Conservation (phyloP, 2,888 invertebrate species). For the Stegana nigrithorax region DNA sequence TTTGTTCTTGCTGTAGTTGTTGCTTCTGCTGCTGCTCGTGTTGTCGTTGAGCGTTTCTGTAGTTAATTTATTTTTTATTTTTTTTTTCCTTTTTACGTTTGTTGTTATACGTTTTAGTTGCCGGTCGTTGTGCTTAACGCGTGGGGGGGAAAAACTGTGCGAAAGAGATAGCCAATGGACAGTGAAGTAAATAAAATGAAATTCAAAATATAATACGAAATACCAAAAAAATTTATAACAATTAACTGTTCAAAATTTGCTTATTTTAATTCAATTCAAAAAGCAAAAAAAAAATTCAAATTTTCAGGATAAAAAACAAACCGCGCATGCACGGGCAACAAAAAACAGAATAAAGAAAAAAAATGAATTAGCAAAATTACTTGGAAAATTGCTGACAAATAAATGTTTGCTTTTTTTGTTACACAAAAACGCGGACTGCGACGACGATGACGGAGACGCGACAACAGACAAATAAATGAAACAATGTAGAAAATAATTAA, state of each 20-base stretch:
- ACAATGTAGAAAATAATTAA: not conserved
- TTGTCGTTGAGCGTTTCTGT: slow-evolving; percentile 20
- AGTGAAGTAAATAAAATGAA: no score
- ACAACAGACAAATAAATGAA: slow-evolving; percentile 27
- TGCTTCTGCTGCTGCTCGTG: not conserved
- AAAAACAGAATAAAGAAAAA: not conserved
- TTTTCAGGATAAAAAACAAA: not conserved
- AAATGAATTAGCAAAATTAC: slow-evolving; percentile 2
- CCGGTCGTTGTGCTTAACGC: no score
- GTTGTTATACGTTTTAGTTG: no score
- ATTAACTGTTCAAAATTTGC: not conserved
- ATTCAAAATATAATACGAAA: no score
- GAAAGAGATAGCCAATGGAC: no score
- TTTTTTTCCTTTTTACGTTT: not conserved
- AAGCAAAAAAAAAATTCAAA: not conserved
- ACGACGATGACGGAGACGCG: not conserved
- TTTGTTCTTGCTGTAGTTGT: not conserved
- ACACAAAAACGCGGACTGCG: slow-evolving; percentile 7
- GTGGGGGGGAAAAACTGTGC: not conserved
- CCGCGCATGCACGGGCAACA: not conserved
- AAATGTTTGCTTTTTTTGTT: not conserved
- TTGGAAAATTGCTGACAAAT: not conserved
- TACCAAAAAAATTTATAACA: not conserved
- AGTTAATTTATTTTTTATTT: slow-evolving; percentile 19
- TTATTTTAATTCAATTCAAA: not conserved